Evolutionary conservation across 2,888 invertebrate species (phyloP).

Genomic region (Tipula lateralis): DNA sequence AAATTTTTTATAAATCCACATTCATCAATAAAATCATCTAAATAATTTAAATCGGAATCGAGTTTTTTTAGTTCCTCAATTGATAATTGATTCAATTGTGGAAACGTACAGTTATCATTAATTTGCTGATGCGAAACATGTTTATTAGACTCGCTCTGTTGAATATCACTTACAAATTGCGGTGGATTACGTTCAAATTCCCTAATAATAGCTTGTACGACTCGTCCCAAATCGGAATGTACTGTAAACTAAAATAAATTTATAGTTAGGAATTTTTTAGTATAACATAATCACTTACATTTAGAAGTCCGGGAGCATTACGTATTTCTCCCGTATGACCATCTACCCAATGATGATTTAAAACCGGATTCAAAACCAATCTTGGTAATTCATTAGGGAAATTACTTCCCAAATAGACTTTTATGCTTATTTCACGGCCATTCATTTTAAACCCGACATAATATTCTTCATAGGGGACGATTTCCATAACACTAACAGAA

Average conservation of each 20-base stretch:
- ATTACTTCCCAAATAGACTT: conserved; percentile 61
- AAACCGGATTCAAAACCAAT: conserved; percentile 60
- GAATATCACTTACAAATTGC: conserved; percentile 43
- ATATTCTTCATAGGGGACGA: conserved; percentile 67
- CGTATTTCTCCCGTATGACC: conserved; percentile 63
- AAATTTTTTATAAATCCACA: conserved; percentile 63
- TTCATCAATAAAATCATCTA: conserved; percentile 68
- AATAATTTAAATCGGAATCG: conserved; percentile 62
- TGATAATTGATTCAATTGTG: conserved; percentile 47
- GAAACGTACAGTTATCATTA: conserved; percentile 34
- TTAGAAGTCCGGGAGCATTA: conserved; percentile 69
- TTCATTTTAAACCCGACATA: conserved; percentile 64
- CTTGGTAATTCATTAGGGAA: conserved; percentile 73
- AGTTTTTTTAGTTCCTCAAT: conserved; percentile 65
- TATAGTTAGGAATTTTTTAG: no score
- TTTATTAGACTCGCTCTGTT: conserved; percentile 33
- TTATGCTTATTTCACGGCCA: conserved; percentile 60
- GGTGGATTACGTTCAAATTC: conserved; percentile 68
- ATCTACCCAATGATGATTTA: conserved; percentile 69
- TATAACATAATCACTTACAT: no score
- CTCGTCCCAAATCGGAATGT: conserved; percentile 74
- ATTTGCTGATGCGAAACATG: conserved; percentile 2
- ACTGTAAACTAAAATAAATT: conserved; percentile 59
- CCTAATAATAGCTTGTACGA: conserved; percentile 74
- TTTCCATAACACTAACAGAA: conserved; percentile 68